These are phyloP conservation scores for Numenius phaeopus DNA, from an alignment of 2,797 vertebrate genomes.

Conservation along the genomic window DNA sequence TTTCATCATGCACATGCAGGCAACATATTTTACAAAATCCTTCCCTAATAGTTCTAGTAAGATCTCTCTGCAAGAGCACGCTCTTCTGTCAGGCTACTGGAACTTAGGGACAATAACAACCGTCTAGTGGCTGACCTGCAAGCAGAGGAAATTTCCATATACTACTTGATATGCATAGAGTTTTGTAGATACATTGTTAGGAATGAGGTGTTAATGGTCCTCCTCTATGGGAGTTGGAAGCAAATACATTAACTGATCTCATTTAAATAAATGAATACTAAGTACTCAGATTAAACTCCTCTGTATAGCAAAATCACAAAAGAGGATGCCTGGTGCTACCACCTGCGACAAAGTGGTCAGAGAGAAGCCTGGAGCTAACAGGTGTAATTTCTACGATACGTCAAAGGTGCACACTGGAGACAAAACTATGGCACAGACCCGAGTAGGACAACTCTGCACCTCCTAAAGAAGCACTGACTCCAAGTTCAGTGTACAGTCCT, in stretches of 20 bases:
- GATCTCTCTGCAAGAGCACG: not conserved
- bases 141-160: not conserved
- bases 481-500: rapidly evolving
- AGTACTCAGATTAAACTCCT: not conserved
- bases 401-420: not conserved
- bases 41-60: not conserved
- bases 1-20: not conserved
- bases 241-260: not conserved
- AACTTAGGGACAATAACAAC: not conserved
- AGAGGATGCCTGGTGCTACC: not conserved
- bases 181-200: not conserved
- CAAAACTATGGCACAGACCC: not conserved
- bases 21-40: not conserved
- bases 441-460: not conserved
- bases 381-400: not conserved
- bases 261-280: conserved; percentile 28
- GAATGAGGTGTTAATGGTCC: not conserved
- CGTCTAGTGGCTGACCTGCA: not conserved
- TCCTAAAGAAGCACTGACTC: not conserved
- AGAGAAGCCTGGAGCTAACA: not conserved
- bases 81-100: not conserved
- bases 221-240: not conserved
- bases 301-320: not conserved
- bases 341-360: not conserved
- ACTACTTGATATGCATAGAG: not conserved